Conservation (phyloP, 1,140 invertebrate genomes). For the Meloidogyne exigua region DNA sequence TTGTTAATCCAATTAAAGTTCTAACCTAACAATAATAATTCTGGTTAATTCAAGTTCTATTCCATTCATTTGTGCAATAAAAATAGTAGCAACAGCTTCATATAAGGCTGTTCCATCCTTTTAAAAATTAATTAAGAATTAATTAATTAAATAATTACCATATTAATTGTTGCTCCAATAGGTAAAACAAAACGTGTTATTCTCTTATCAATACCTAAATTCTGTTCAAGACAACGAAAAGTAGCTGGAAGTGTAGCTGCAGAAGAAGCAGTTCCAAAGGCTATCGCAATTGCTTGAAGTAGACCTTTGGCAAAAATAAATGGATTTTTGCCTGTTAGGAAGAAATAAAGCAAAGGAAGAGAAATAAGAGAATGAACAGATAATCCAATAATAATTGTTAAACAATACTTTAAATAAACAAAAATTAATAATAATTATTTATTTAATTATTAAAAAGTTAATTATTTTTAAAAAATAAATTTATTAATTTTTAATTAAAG, state of each 20-base stretch:
- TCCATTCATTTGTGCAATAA: slow-evolving; percentile 71
- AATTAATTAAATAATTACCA: slow-evolving; percentile 40
- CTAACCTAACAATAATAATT: slow-evolving; percentile 78
- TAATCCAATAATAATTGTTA: slow-evolving; percentile 81
- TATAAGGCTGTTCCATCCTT: slow-evolving; percentile 68
- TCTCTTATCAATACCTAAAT: slow-evolving; percentile 65
- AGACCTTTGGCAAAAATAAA: slow-evolving; percentile 69
- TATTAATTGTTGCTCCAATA: slow-evolving; percentile 70
- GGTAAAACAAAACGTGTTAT: slow-evolving; percentile 91
- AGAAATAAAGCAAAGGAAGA: slow-evolving; percentile 73
- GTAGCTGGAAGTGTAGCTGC: slow-evolving; percentile 85
- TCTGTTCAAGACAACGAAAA: slow-evolving; percentile 71
- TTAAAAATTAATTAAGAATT: slow-evolving; percentile 14
- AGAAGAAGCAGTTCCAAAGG: slow-evolving; percentile 65
- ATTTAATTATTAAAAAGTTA: neutral
- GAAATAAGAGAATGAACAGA: slow-evolving; percentile 84
- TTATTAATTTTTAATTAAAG: neutral
- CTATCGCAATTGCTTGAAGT: slow-evolving; percentile 65
- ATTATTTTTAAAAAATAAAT: neutral
- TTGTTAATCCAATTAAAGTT: no score
- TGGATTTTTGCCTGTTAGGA: slow-evolving; percentile 69
- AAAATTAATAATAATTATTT: neutral
- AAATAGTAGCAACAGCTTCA: slow-evolving; percentile 68
- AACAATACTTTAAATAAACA: slow-evolving; percentile 71
- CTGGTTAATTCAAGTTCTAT: slow-evolving; percentile 68